Conservation (phyloP, 2,113 vertebrate genomes). For the Gobiocypris rarus region DNA sequence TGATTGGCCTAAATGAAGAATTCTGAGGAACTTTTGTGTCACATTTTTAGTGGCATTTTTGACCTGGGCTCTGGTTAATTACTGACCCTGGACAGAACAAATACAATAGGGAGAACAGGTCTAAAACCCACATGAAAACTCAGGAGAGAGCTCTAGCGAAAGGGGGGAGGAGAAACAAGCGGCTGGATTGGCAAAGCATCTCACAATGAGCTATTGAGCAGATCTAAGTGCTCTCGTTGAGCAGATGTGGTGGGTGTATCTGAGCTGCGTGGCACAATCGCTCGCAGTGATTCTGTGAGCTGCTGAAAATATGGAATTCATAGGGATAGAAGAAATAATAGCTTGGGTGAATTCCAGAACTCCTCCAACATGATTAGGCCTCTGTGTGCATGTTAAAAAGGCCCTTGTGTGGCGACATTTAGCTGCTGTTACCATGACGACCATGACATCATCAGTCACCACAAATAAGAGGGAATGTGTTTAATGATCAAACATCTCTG, state of each 20-base stretch:
- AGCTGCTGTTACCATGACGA: conserved; percentile 38
- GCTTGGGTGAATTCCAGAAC: conserved; percentile 34
- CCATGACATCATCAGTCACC: conserved; percentile 42
- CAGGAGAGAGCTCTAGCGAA: not conserved
- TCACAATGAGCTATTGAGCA: conserved; percentile 55
- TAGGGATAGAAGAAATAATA: conserved; percentile 23
- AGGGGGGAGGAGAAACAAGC: conserved; percentile 9
- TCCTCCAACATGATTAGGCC: conserved; percentile 40
- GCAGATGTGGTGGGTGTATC: conserved; percentile 53
- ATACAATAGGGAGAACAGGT: not conserved
- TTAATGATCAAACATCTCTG: conserved; percentile 5
- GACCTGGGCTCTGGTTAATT: not conserved
- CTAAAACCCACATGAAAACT: not conserved
- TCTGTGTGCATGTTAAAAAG: conserved; percentile 34
- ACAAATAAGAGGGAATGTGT: conserved; percentile 24
- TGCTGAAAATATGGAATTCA: conserved; percentile 54
- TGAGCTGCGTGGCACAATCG: conserved; percentile 26
- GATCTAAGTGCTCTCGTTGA: conserved; percentile 49
- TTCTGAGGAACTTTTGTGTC: not conserved
- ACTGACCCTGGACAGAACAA: not conserved
- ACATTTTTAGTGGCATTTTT: not conserved
- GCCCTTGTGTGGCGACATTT: conserved; percentile 42
- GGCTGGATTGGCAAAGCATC: conserved; percentile 34
- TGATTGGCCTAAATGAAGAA: too few species aligned
- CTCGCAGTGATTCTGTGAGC: conserved; percentile 26